Base-by-base conservation (phyloP, 2,113 vertebrate species). In the Hucho hucho region DNA sequence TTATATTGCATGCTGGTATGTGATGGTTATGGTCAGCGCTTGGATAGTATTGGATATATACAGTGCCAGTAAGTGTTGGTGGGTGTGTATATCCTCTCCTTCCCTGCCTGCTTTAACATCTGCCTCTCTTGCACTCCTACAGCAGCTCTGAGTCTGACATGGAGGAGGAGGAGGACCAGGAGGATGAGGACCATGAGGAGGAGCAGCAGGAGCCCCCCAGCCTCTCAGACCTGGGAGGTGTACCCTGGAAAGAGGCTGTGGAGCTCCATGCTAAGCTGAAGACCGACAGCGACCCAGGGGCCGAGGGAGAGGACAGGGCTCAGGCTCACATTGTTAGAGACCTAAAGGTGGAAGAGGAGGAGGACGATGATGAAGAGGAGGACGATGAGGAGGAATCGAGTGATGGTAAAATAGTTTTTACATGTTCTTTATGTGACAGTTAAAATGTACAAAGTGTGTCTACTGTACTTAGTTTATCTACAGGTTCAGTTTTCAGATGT, bases 61-160 rank as follows among this genome's bases (percentile, higher is more conserved):
- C 37, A 2, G 37, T 43, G 37, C 9, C 37, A 43, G 37, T 12
- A 43, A 43, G 49, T 53, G 49, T 53, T 53, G 16, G 16, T 14
- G 49, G 4, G 12, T 53, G 12, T 43, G 7, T 24, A 22, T 9
- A 9, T 25, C 59, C 13, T 18, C 16, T 16, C 4, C 3, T 53
- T 43, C 37, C 7, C 37, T 29, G 12, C 28, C 28, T 12, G 6
- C 25, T 43, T 26, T 24, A 2, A 32, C 13, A 58, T 14, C 9
- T 73, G 20, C 26, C 77, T 14, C 0, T 29, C 69, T 73, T 73
- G 47, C 2, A 16, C 56, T 32, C 58, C 59, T 68, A 73, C 89
- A 98, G 97, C 89, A 99, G 98, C 88, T 99, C 98, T 0, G 98
- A 99, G 88, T 99, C 97, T 0, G 97, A 99, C 83, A 99, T 97